Base-by-base conservation (phyloP, 37 sponge, comb jelly and placozoan species). In the Petrosia ficiformis region DNA sequence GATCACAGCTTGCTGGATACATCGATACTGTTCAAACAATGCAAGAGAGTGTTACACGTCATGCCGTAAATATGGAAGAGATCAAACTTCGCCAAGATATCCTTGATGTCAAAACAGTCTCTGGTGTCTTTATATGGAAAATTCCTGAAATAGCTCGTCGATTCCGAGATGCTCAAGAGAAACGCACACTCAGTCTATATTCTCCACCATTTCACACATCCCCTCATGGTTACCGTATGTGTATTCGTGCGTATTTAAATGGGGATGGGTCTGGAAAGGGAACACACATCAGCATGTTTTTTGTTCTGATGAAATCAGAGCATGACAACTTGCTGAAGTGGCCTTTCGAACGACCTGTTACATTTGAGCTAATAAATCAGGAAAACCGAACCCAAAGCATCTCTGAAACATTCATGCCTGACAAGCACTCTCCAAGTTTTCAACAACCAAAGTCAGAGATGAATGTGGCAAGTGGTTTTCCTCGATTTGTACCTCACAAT, bases 381-480 rank as follows among this genome's bases (percentile, higher is more conserved):
- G 78, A 84, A 68, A 60, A 61, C n/a, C 32, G 39, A 24, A 77
- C 30, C 52, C 71, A 91, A 66, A 57, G 66, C 68, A 83, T 86
- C 5, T 44, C 69, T 34, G 84, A 91, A 32, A 74, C 79, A 22
- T 93, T 93, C 68, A 65, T 74, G 11, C 94, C 94, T 32, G 86
- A 89, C 1, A 57, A 77, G 0, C 59, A 58, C 25, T 77, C 79
- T 2, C 41, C 78, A 0, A 80, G 82, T 4, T 93, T 93, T 43
- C 82, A 79, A 68, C 70, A 78, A 26, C 94, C 94, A 44, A 68
- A 43, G 14, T 44, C 68, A 29, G 90, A 89, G 54, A 85, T 93
- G 86, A 93, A 93, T 52, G 80, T 89, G 22, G 94, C 94, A 1
- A 85, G 90, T 29, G 94, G 94, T 2, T 93, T 82, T 67, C 94